These are phyloP conservation scores for Phyllotreta striolata DNA, from an alignment of 2,888 invertebrate species.

Conservation along the genomic window DNA sequence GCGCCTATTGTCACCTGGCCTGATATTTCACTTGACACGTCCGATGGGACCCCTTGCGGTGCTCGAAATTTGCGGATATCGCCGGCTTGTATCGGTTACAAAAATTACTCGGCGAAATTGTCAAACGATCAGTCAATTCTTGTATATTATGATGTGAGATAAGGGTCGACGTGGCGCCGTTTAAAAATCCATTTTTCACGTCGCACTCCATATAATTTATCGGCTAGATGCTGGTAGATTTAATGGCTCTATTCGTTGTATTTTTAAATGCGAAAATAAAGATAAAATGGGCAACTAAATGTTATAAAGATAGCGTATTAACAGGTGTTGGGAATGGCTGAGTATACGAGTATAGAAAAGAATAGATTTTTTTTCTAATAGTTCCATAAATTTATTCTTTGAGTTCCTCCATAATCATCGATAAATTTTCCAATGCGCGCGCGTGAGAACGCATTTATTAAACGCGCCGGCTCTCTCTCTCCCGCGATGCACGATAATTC, in stretches of 20 bases:
- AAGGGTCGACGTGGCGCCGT: constrained; percentile 37
- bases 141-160: constrained; percentile 37
- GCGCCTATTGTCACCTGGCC: constrained; percentile 42
- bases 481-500: constrained; percentile 26
- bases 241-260: too few relatives aligned
- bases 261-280: too few relatives aligned
- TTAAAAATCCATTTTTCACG: constrained; percentile 38
- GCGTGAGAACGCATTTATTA: constrained; percentile 26
- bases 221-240: not conserved
- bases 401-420: constrained; percentile 35
- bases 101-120: constrained; percentile 42
- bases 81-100: constrained; percentile 41
- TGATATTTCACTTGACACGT: constrained; percentile 37
- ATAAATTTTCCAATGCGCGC: constrained; percentile 25
- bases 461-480: not conserved
- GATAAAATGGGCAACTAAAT: too few relatives aligned
- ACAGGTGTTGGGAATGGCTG: too few relatives aligned
- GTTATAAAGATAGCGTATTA: too few relatives aligned
- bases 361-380: too few relatives aligned
- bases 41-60: constrained; percentile 34
- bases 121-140: constrained; percentile 41
- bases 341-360: too few relatives aligned
- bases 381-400: constrained; percentile 18
- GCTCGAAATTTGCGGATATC: constrained; percentile 32
- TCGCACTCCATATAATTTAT: constrained; percentile 19